phyloP scores from a whole-genome alignment of 1,140 invertebrate species.

The Phocides pigmalion region DNA sequence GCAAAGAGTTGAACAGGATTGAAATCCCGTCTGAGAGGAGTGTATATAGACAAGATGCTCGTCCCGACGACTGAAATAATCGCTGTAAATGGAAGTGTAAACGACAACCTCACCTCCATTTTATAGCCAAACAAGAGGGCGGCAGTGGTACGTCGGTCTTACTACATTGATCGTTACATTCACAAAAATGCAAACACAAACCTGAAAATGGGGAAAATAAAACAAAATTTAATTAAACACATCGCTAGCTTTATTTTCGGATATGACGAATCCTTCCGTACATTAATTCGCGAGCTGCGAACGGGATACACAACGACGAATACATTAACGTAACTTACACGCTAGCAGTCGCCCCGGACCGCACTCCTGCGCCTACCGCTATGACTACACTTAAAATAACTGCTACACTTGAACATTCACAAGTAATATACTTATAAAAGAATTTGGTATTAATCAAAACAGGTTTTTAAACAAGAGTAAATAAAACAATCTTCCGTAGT shows the following conservation, averaged over 20 bases:
- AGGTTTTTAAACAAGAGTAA: neutral
- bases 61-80: no score
- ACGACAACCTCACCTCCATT: no score
- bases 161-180: no score
- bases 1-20: no score
- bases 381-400: conserved; percentile 24
- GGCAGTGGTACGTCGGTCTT: no score
- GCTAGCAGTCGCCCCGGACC: conserved; percentile 39
- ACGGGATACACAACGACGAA: conserved; percentile 38
- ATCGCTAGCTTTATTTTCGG: conserved; percentile 81
- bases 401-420: neutral
- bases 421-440: neutral
- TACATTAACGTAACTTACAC: conserved; percentile 41
- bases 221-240: conserved; percentile 60
- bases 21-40: no score
- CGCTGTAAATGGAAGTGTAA: no score
- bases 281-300: conserved; percentile 17
- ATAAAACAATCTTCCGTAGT: neutral
- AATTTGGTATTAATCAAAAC: neutral
- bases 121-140: no score
- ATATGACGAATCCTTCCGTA: conserved; percentile 40
- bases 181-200: no score
- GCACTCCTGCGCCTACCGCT: conserved; percentile 24
- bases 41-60: no score
- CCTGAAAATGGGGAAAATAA: conserved; percentile 41